Percentiles rank a stretch among this genome's conserved stretches.
Conservation (phyloP, 2,797 vertebrate genomes). For the Pitangus sulphuratus region DNA sequence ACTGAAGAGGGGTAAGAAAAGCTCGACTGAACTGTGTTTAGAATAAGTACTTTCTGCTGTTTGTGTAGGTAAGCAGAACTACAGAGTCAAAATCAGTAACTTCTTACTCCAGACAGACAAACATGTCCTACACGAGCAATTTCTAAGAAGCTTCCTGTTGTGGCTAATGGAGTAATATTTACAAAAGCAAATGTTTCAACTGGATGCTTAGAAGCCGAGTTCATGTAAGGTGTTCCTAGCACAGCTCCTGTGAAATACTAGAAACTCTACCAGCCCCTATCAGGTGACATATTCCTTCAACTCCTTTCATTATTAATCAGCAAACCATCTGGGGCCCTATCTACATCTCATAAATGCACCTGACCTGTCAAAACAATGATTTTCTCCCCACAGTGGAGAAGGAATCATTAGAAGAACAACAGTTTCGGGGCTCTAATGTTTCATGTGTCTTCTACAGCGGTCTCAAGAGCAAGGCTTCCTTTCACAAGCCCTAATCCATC, state of each 20-base stretch:
- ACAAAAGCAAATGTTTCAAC: not conserved
- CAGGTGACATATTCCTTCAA: not conserved
- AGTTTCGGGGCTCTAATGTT: not conserved
- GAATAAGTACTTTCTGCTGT: not conserved
- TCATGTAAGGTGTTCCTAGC: not conserved
- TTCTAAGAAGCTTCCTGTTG: not conserved
- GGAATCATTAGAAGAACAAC: not conserved
- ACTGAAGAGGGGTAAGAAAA: not conserved
- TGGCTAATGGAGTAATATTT: not conserved
- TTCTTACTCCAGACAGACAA: not conserved
- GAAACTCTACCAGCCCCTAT: not conserved
- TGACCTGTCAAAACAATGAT: not conserved
- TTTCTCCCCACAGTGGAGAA: not conserved
- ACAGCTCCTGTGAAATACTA: not conserved
- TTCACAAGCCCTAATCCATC: not conserved
- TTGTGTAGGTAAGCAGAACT: not conserved
- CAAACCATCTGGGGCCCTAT: not conserved
- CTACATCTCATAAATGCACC: not conserved
- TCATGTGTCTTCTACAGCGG: rapidly evolving
- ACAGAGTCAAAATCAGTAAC: rapidly evolving
- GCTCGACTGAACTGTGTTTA: not conserved
- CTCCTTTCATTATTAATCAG: not conserved
- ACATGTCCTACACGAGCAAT: not conserved
- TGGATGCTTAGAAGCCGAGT: not conserved
- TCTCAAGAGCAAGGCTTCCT: not conserved